Evolutionary conservation across 2,888 invertebrate species (phyloP), one percentile per base, ranked within the genome.

Genomic region (Megalurothrips usitatus): DNA sequence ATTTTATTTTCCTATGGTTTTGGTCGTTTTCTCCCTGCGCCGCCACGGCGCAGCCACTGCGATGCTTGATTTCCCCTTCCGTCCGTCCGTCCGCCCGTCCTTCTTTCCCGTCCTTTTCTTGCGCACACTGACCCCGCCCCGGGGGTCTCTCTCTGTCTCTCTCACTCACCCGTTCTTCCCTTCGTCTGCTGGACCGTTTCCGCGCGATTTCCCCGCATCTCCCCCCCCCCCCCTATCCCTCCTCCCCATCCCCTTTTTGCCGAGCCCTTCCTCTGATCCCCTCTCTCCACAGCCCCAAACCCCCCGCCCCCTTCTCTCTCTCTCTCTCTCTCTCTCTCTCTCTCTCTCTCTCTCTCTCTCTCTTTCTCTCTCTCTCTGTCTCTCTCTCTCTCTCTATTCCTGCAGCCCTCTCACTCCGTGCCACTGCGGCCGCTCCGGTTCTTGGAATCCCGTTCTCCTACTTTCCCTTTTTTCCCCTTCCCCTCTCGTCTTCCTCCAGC

Each of bases 81-180:
- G 79, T 79, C 81, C 47, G 81, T 43, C 79, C 26, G 79, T 79
- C 81, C 47, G 81, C 81, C 68, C 81, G 82, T 81, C 34, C 34
- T 43, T 12, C 19, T 58, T 43, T 43, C 34, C 58, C 14, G 58
- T 17, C n/a, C n/a, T n/a, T 58, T n/a, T 52, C 58, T 83, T 83
- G 81, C 84, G 84, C 84, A 82, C 82, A 84, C 84, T 84, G 82
- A 82, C 80, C 79, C 81, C 80, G 28, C 34, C 80, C 78, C 78
- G 19, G 34, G 4, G 34, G 34, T 79, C 23, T 75, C 79, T 79
- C 80, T 52, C 78, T 81, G 63, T 81, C 78, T 80, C 80, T 82
- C 75, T 52, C 79, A 80, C 82, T 80, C 63, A 47, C 52, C 80
- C 75, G 14, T 28, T 79, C 79, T 79, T 19, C 17, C 58, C 58